Evolutionary conservation across 1,140 invertebrate species (phyloP).

Genomic region (Drosophila kohkoa): DNA sequence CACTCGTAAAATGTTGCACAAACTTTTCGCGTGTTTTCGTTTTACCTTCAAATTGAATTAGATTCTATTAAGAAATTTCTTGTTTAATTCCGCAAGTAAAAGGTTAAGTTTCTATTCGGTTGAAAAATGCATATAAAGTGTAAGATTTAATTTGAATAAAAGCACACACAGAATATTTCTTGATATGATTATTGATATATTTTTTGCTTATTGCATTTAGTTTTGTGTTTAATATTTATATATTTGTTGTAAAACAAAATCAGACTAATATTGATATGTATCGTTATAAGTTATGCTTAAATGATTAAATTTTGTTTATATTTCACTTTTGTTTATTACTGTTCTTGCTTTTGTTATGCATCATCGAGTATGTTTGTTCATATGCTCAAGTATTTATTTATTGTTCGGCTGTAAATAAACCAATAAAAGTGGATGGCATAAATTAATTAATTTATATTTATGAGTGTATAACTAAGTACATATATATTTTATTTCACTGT

Average conservation of each 20-base stretch:
- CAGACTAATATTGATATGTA: constrained; percentile 78
- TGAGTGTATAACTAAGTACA: neutral
- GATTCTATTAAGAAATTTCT: constrained; percentile 2
- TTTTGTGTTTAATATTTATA: constrained; percentile 13
- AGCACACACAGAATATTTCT: constrained; percentile 29
- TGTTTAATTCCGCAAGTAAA: constrained; percentile 15
- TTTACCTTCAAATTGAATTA: constrained; percentile 37
- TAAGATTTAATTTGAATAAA: constrained; percentile 18
- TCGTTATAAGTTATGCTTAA: constrained; percentile 60
- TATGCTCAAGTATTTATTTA: neutral
- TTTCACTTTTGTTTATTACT: neutral
- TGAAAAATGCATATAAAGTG: constrained; percentile 21
- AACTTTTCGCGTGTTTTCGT: constrained; percentile 36
- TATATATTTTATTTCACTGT: neutral
- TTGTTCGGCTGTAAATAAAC: constrained; percentile 32
- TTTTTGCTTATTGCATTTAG: constrained; percentile 19
- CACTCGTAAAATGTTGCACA: constrained; percentile 1
- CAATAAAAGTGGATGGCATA: neutral
- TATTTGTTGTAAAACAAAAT: constrained; percentile 49
- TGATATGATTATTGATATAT: constrained; percentile 28
- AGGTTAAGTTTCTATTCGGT: neutral
- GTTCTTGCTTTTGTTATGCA: constrained; percentile 3
- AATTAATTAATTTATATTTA: constrained; percentile 13
- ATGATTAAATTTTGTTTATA: constrained; percentile 20
- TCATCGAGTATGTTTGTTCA: constrained; percentile 7